These are phyloP conservation scores for Crambe crambe DNA, from an alignment of 37 sponge, comb jelly and placozoan genomes.

Conservation along the genomic window DNA sequence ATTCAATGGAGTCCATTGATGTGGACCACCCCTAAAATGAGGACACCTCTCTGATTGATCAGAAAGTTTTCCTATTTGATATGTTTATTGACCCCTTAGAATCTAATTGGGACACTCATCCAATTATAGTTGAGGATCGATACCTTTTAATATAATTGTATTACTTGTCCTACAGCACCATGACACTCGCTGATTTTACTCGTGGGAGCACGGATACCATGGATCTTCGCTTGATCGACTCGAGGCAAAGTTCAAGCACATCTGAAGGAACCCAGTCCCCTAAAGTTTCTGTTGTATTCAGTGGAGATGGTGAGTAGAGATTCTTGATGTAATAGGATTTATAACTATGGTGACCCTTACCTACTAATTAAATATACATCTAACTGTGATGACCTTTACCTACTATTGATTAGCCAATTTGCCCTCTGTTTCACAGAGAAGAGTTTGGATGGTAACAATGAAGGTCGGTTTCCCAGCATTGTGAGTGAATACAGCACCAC, in stretches of 20 bases:
- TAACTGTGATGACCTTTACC: too few species aligned
- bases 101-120: not conserved
- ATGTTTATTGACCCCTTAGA: too few species aligned
- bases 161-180: not conserved
- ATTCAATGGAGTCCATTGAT: too few species aligned
- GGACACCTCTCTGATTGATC: too few species aligned
- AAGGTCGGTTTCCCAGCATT: too few species aligned
- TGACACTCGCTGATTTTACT: slow-evolving; percentile 14
- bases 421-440: too few species aligned
- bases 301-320: not conserved
- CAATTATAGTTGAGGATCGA: not conserved
- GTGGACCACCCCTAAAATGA: too few species aligned
- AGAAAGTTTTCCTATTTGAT: too few species aligned
- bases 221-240: slow-evolving; percentile 3
- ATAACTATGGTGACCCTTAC: not conserved
- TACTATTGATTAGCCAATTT: too few species aligned
- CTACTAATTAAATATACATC: not conserved
- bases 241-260: not conserved
- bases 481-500: not conserved
- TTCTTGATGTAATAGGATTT: too few species aligned
- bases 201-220: slow-evolving; percentile 19
- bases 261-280: not conserved
- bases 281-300: not conserved
- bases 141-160: not conserved
- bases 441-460: too few species aligned